Percentiles rank a stretch among this genome's conserved stretches.
Evolutionary conservation across 2,888 invertebrate species (phyloP).

Genomic region (Glaucopsyche alexis): DNA sequence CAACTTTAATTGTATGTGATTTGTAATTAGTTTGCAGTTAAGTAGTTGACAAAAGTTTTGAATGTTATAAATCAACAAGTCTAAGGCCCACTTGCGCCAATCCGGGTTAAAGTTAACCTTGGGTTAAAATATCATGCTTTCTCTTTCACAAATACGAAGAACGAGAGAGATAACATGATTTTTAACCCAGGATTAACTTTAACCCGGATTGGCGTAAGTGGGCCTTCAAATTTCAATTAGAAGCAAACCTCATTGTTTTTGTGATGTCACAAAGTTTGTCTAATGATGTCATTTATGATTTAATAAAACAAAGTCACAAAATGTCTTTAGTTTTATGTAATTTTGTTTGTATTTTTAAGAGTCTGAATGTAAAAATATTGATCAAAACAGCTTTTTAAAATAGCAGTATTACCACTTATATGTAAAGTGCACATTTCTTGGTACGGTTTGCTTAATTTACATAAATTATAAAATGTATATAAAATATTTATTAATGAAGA

Average conservation of each 20-base stretch:
- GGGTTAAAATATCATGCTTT: too few relatives aligned
- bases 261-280: not conserved
- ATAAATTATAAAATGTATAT: slow-evolving; percentile 28
- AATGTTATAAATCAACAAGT: too few relatives aligned
- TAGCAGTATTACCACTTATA: slow-evolving; percentile 47
- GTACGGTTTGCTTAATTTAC: slow-evolving; percentile 28
- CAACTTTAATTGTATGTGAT: not conserved
- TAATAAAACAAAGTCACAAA: not conserved
- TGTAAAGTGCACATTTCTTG: slow-evolving; percentile 43
- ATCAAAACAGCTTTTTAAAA: slow-evolving; percentile 26
- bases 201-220: too few relatives aligned
- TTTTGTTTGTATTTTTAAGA: not conserved
- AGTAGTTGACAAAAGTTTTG: not conserved
- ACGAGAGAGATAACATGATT: too few relatives aligned
- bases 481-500: slow-evolving; percentile 26
- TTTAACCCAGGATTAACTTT: too few relatives aligned
- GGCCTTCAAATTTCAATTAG: too few relatives aligned
- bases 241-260: not conserved
- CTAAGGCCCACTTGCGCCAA: too few relatives aligned
- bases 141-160: too few relatives aligned
- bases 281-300: not conserved
- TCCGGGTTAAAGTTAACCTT: too few relatives aligned
- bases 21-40: not conserved
- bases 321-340: not conserved
- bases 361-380: not conserved